Evolutionary conservation across 2,888 invertebrate species (phyloP).

Genomic region (Melanchra persicariae): DNA sequence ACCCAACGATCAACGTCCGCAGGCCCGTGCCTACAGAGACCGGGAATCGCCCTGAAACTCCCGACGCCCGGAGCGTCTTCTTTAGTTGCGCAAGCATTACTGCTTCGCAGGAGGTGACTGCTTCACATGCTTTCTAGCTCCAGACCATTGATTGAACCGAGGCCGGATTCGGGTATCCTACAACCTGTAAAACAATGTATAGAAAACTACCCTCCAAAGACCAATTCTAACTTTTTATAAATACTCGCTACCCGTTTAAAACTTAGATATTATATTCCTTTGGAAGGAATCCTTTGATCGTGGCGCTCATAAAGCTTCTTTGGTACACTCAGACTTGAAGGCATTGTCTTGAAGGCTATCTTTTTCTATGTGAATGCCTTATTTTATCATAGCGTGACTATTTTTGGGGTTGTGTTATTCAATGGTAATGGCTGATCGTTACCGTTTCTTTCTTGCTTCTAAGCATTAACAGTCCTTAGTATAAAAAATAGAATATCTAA

Average conservation of each 20-base stretch:
- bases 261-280: conserved; percentile 80
- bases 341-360: conserved; percentile 65
- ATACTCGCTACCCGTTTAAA: conserved; percentile 65
- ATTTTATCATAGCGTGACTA: conserved; percentile 53
- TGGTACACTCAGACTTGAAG: conserved; percentile 61
- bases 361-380: conserved; percentile 64
- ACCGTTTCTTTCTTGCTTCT: not conserved
- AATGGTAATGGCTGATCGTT: not conserved
- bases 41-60: no score
- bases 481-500: not conserved
- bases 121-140: no score
- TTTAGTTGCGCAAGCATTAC: no score
- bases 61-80: no score
- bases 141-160: no score
- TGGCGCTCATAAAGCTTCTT: conserved; percentile 68
- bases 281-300: conserved; percentile 78
- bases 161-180: not conserved
- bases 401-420: not conserved
- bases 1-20: no score
- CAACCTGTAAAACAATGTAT: not conserved
- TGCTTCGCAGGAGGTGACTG: no score
- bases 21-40: no score
- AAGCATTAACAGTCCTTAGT: not conserved
- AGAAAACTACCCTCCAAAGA: not conserved
- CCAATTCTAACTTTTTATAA: conserved; percentile 15